Percentiles rank a stretch among this genome's conserved stretches.
Evolutionary conservation across 2,888 invertebrate species (phyloP).

Genomic region (Drosophila pseudotalamancana): DNA sequence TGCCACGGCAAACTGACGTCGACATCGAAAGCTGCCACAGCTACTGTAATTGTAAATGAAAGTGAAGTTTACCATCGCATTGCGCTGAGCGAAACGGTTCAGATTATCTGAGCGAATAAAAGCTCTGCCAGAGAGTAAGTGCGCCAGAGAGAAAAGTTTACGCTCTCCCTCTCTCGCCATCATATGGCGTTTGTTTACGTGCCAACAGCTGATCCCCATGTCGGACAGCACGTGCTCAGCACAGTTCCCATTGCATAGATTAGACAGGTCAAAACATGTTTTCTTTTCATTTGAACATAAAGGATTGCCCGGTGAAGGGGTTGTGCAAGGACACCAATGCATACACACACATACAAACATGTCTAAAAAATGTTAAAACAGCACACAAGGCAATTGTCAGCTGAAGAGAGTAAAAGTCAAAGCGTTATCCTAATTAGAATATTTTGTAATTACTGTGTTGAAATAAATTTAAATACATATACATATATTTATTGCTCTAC

Average conservation of each 20-base stretch:
- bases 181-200: conserved; percentile 73
- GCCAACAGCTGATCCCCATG: conserved; percentile 58
- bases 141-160: neutral
- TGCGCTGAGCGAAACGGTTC: conserved; percentile 69
- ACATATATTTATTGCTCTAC: no score
- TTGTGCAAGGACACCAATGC: neutral
- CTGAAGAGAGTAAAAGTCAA: no score
- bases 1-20: conserved; percentile 63
- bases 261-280: conserved; percentile 7
- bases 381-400: no score
- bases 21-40: conserved; percentile 35
- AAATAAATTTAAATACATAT: no score
- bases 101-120: conserved; percentile 43
- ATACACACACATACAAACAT: neutral
- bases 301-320: neutral
- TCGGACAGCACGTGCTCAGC: conserved; percentile 44
- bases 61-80: conserved; percentile 54
- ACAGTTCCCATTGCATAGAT: conserved; percentile 22
- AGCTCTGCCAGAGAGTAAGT: conserved; percentile 40
- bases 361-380: no score
- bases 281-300: neutral
- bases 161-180: conserved; percentile 2
- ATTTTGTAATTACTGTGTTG: neutral
- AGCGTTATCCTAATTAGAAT: neutral
- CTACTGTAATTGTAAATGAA: conserved; percentile 51